Base-by-base conservation (phyloP, 30 jellyfish, hydroid and myxozoan species). In the Nemopilema nomurai region DNA sequence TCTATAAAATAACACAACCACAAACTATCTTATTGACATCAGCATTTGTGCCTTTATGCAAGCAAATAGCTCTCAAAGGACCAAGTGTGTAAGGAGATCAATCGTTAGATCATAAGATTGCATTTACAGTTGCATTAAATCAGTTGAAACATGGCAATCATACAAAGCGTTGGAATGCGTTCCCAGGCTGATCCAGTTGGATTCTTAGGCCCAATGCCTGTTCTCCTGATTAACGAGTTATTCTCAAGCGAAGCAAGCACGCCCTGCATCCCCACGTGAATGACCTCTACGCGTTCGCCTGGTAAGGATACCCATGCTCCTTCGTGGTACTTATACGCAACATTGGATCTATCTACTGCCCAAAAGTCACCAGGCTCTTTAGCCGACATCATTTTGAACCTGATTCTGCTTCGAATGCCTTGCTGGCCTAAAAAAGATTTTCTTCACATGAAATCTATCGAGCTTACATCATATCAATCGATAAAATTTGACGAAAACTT, bases 221-320 rank as follows among this genome's bases (percentile, higher is more conserved):
- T 13, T 41, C 84, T 27, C 30, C 85, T 64, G 41, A 53, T 52
- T 64, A 83, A 26, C 16, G 49, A 18, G 29, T 83, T 83, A 57
- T 71, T 33, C 82, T 62, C 25, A 16, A 23, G 17, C 8, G 71
- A 49, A 4, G 85, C 84, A 19, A 83, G 31, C 32, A 83, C 75
- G 3, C 91, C 91, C 16, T 30, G 24, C 0, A 71, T 33, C n/a
- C 91, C 91, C 8, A 80, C 24, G 22, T 65, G 51, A 23, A 64
- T 66, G 28, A 22, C 80, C 25, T 68, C 30, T 27, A 83, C 33
- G 16, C 52, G 53, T 53, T 29, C 31, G 49, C 76, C 70, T 57
- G 82, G 85, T 18, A 83, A 4, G 4, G 73, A 73, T 26, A 83
- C 19, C 91, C 91, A 83, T 22, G 85, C 16, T 71, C 85, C 91